Evolutionary conservation across 2,797 vertebrate genomes (phyloP), one percentile per base, ranked within the genome.

Genomic region (Coranthus polyacanthus): DNA sequence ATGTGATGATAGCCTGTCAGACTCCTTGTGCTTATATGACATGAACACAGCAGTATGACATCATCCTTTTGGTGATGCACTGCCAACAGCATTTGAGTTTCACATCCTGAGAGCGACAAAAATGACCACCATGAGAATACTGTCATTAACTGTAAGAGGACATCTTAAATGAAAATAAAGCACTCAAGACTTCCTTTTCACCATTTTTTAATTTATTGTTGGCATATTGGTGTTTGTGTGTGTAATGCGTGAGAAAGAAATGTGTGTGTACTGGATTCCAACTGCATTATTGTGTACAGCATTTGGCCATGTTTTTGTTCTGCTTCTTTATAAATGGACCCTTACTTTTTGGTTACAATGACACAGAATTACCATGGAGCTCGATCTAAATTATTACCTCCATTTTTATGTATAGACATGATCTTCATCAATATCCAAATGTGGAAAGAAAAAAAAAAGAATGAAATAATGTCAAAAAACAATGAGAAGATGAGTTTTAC

Each of bases 151-250:
- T n/a, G n/a, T n/a, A n/a, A n/a, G n/a, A n/a, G n/a, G 34, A 36
- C 34, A 36, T 9, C 2, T 36, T 2, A 36, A 36, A 36, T 36
- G 34, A 36, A 12, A 13, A 47, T 75, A 83, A 87, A 79, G 59
- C 73, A 85, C 76, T 59, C 12, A 10, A 86, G 47, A 80, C 68
- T 22, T 57, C 8, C 4, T 50, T 76, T 81, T 78, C 9, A 68
- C 51, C 43, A 73, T 62, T 86, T 86, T 84, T 74, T 83, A 61
- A 65, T 94, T 94, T 94, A 94, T 94, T 94, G 84, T 92, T 84
- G 84, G 81, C 85, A 88, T 91, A 84, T 86, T 78, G 66, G 78
- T 86, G n/a, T n/a, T n/a, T n/a, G 85, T 86, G 86, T 89, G 64
- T 72, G 68, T 78, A 57, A 68, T 41, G 65, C 82, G 89, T 78